Base-by-base conservation (phyloP, 1,140 invertebrate genomes). In the Euwallacea fornicatus region DNA sequence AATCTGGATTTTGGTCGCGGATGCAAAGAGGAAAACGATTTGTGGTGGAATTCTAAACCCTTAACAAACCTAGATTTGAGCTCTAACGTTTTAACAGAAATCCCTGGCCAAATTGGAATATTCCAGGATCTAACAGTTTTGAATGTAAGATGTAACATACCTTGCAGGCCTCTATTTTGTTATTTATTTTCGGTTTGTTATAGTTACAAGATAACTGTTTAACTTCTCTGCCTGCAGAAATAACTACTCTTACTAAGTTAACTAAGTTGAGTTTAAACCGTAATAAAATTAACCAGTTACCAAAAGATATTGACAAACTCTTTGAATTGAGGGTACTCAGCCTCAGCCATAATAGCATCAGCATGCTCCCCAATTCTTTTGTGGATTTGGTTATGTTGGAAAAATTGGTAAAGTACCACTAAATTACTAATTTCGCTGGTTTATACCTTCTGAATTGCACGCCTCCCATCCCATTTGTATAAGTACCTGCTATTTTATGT, bases 11-110 rank as follows among this genome's bases (percentile, higher is more conserved):
- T 82, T 53, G 76, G 80, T n/a, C 77, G 77, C 74, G 82, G 21
- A 10, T 58, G 71, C 11, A 81, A 82, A 11, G 87, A 90, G 50
- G 83, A 85, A 50, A 83, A 85, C 53, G 86, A 87, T 67, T 86
- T 87, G 56, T 97, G 94, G 94, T 96, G 94, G 94, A 92, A 93
- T 79, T 87, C 90, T 76, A 88, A 91, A 73, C 87, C 91, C 2
- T 81, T 96, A 6, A 91, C 86, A 59, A 88, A 88, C 76, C 83
- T 96, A 64, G 92, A 95, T 78, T 83, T 96, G 43, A 93, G 93
- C 72, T 93, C 88, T 4, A 96, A 96, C 78, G 84, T 85, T 46
- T 81, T 96, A 58, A 86, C 84, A 56, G 78, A 78, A 53, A 82
- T 96, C 63, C 88, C 91, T 67, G 81, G 87, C 33, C 86, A 91